Evolutionary conservation across 1,140 invertebrate species (phyloP).

Genomic region (Sitobion miscanthi): DNA sequence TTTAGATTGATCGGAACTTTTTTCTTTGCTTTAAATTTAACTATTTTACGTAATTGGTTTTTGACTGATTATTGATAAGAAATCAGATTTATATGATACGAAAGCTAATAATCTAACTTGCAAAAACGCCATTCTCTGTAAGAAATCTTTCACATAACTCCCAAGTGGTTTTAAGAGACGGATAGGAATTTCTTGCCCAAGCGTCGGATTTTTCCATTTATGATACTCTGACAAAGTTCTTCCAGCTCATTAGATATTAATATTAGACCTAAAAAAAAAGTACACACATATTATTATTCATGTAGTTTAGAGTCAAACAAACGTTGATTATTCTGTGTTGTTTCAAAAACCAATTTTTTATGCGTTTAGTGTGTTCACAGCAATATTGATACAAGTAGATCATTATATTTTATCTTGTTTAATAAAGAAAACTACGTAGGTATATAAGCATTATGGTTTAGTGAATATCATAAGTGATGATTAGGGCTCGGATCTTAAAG

Average conservation of each 20-base stretch:
- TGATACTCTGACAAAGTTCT: constrained; percentile 75
- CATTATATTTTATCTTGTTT: background rate
- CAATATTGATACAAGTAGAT: background rate
- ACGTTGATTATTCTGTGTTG: background rate
- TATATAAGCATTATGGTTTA: no score
- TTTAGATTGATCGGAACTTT: background rate
- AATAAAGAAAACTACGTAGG: no score
- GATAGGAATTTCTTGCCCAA: constrained; percentile 88
- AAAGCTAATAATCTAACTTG: constrained; percentile 66
- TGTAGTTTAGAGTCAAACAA: background rate
- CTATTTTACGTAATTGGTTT: background rate
- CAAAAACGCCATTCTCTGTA: constrained; percentile 76
- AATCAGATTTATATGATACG: background rate
- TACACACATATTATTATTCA: background rate
- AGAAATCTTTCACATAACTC: constrained; percentile 85
- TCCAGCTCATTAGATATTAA: constrained; percentile 87
- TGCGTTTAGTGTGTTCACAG: background rate
- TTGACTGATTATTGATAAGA: background rate
- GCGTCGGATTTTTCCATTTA: constrained; percentile 78
- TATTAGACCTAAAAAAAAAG: constrained; percentile 71
- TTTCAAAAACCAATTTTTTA: background rate
- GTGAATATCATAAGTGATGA: no score
- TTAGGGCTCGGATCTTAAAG: no score
- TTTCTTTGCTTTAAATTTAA: background rate
- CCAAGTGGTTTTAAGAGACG: constrained; percentile 87